Base-by-base conservation (phyloP, 2,113 vertebrate species). In the Muntiacus muntjak region DNA sequence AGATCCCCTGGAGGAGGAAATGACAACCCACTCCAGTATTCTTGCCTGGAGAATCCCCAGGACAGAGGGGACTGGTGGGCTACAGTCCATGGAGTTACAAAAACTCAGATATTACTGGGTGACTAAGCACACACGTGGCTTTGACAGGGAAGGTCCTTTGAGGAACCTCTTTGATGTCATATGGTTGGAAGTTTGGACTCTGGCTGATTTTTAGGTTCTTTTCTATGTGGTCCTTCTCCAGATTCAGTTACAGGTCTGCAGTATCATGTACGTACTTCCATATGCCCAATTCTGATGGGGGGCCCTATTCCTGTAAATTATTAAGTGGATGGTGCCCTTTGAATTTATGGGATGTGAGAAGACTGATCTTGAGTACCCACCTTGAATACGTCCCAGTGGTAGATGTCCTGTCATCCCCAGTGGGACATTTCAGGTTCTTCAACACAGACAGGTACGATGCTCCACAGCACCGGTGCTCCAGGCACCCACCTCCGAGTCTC, bases 241-340 rank as follows among this genome's bases (percentile, higher is more conserved):
- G 84, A 60, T 94, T 86, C 64, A 83, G 54, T 58, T 36, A 58
- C 74, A 78, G 40, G 89, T 93, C 11, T 55, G 25, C 67, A 62
- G 88, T 55, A 9, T 97, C 85, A 47, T 85, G 98, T 84, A 90
- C 97, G 93, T 98, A 95, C 95, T 94, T 95, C 85, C 36, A 81
- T 0, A 97, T 9, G 54, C 58, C 26, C 82, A 57, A 0, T 11
- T 85, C 86, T 23, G 28, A 9, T 71, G n/a, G 30, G 40, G 19
- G 11, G 17, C 7, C 0, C 7, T 4, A 2, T 57, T 67, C 58
- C 7, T 11, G 40, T 76, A 16, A n/a, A 43, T 47, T n/a, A 21
- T 17, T 11, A 88, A 30, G 33, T 15, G 45, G 36, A 2, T 28
- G 6, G 8, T 36, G 17, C 47, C 7, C 64, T 93, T 45, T 64